Conservation (phyloP, 2,797 vertebrate species). For the Sarcophilus harrisii region DNA sequence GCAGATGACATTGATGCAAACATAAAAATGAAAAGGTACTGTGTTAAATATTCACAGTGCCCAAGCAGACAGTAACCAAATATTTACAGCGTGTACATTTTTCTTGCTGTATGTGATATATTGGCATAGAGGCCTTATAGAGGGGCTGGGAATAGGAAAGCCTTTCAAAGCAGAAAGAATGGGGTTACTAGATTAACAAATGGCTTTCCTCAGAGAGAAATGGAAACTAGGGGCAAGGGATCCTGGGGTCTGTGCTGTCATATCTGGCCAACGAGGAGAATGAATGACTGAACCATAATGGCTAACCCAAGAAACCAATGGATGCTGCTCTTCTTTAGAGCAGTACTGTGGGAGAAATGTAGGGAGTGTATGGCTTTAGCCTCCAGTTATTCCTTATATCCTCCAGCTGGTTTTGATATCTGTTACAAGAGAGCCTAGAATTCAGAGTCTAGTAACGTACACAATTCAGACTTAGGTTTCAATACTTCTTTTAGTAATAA, state of each 20-base stretch:
- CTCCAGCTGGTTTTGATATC: constrained; percentile 11
- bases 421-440: background rate
- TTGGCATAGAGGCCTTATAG: constrained; percentile 4
- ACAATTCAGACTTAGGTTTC: background rate
- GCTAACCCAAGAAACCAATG: constrained; percentile 3
- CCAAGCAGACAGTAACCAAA: background rate
- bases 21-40: constrained; percentile 13
- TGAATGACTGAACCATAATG: constrained; percentile 8
- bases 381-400: background rate
- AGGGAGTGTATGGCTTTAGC: background rate
- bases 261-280: background rate
- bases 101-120: background rate
- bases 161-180: background rate
- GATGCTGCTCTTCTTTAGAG: background rate
- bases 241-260: background rate
- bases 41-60: background rate
- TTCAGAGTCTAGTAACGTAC: background rate
- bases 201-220: background rate
- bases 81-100: constrained; percentile 1
- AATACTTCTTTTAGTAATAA: background rate
- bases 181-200: constrained; percentile 16
- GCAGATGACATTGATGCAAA: background rate
- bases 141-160: constrained; percentile 2
- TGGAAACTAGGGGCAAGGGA: background rate
- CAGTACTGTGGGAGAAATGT: background rate